Evolutionary conservation across 2,797 vertebrate species (phyloP).

Genomic region (Falco berigora): DNA sequence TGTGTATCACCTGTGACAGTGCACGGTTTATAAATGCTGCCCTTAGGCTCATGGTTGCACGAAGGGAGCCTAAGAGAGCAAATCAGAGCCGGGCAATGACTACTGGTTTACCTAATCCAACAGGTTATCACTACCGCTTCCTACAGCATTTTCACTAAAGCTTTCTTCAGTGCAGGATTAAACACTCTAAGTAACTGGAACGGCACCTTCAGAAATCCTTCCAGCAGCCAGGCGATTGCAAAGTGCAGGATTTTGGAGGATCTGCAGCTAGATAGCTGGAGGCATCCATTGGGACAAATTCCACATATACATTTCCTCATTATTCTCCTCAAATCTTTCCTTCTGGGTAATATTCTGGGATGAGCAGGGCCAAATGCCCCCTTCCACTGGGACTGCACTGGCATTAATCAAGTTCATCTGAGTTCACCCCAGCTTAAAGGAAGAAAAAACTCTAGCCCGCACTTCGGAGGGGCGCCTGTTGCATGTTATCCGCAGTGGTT

Average conservation of each 20-base stretch:
- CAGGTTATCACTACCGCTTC: neutral
- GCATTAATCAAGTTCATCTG: neutral
- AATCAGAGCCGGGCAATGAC: neutral
- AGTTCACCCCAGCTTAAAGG: neutral
- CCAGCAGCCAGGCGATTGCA: neutral
- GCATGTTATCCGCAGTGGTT: rapidly evolving
- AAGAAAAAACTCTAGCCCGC: neutral
- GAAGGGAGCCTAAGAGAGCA: neutral
- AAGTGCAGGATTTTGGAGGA: neutral
- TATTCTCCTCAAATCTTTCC: neutral
- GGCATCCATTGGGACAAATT: neutral
- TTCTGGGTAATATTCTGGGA: neutral
- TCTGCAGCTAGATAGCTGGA: neutral
- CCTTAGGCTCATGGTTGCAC: neutral
- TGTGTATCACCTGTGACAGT: neutral
- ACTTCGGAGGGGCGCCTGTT: neutral
- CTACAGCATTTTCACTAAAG: neutral
- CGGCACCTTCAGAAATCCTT: neutral
- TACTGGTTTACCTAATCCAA: neutral
- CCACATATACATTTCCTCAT: neutral
- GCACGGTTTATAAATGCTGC: neutral
- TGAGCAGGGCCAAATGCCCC: neutral
- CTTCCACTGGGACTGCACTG: neutral
- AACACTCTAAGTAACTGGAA: neutral
- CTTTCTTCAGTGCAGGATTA: neutral